Base-by-base conservation (phyloP, 1,140 invertebrate genomes). In the Mamestra configurata region DNA sequence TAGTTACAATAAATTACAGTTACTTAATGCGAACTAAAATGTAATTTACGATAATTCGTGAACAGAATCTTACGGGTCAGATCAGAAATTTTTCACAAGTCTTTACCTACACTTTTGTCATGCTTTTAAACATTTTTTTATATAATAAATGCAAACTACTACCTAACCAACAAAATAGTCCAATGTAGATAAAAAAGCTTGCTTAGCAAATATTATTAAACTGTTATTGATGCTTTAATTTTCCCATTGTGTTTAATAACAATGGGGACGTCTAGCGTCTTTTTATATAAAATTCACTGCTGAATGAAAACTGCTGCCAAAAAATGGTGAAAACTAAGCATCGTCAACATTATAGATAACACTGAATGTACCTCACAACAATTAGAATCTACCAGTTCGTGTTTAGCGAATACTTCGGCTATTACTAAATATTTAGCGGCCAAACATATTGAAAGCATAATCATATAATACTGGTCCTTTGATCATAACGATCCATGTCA, bases 1-100 rank as follows among this genome's bases (percentile, higher is more conserved):
- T 94, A 92, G 92, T 92, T 94, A 94, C 88, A 94, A 95, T 94
- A 94, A 95, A 95, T 95, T 95, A 95, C 91, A 90, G 91, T 93
- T 92, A 94, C 92, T 93, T 94, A 95, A 93, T 92, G 90, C 90
- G 82, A 94, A 94, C 88, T 91, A 91, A 93, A 91, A 85, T 84
- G 85, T 90, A 90, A 92, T 90, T 89, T 87, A 90, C 90, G 85
- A 84, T 88, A 93, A 91, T 89, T 90, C 92, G 86, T 88, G 86
- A 92, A 88, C 86, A 83, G 70, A 89, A 87, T 78, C 84, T 83
- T 86, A 85, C 82, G 83, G 86, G 76, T 79, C 81, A 77, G 68
- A 82, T 79, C 82, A 61, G 71, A 55, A 43, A 53, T 37, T 53
- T 72, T 40, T 37, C 68, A 64, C 43, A 66, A 66, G 53, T 35